Conservation (phyloP, 2,797 vertebrate genomes). For the Graptemys geographica region DNA sequence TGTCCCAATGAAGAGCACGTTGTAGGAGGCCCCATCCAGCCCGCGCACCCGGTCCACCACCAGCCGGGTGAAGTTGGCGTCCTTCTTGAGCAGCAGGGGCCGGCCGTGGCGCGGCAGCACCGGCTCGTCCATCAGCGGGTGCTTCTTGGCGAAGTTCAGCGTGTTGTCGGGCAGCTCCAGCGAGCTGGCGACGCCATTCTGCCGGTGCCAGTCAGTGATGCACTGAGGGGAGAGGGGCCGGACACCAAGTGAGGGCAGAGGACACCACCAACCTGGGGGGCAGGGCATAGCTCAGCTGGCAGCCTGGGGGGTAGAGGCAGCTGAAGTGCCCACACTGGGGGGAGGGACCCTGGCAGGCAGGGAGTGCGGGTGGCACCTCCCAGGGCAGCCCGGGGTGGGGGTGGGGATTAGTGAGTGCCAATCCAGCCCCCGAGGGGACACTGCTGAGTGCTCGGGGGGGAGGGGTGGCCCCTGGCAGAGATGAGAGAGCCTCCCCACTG, state of each 20-base stretch:
- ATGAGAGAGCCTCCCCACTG: rapidly evolving
- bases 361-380: too few relatives aligned
- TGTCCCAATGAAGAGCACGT: conserved; percentile 95
- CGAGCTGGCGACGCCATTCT: conserved; percentile 89
- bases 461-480: too few relatives aligned
- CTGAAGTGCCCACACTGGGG: background rate
- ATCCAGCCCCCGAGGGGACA: too few relatives aligned
- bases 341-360: background rate
- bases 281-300: too few relatives aligned
- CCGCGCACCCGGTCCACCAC: conserved; percentile 88
- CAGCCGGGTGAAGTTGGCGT: conserved; percentile 92
- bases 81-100: conserved; percentile 93
- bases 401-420: background rate
- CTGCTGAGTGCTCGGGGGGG: background rate
- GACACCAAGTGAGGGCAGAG: background rate
- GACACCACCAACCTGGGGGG: too few relatives aligned
- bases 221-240: conserved; percentile 81
- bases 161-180: conserved; percentile 95
- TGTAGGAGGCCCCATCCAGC: conserved; percentile 88
- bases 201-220: conserved; percentile 92
- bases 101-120: conserved; percentile 82
- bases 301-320: too few relatives aligned
- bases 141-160: conserved; percentile 98
- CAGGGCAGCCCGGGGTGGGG: too few relatives aligned
- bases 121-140: conserved; percentile 93